Percentiles rank a stretch among this genome's conserved stretches.
These are phyloP conservation scores for Lumbricus terrestris DNA, from an alignment of 2,888 invertebrate species.

Conservation along the genomic window DNA sequence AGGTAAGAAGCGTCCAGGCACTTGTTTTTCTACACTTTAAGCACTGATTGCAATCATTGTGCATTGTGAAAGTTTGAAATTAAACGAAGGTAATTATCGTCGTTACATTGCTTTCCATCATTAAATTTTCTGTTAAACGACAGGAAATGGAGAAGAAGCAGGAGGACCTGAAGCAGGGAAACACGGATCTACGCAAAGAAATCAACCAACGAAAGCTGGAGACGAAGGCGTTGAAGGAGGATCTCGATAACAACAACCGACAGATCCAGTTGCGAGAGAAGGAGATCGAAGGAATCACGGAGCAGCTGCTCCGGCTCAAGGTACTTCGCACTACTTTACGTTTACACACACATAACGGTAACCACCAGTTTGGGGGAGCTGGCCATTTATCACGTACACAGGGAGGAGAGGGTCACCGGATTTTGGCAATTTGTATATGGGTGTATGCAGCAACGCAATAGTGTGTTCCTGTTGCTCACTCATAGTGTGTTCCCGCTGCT, in stretches of 20 bases:
- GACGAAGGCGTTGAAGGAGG: constrained; percentile 54
- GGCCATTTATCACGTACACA: no score
- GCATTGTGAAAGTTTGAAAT: no score
- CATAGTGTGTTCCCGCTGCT: no score
- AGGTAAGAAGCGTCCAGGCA: no score
- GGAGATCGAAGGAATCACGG: constrained; percentile 48
- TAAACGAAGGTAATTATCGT: no score
- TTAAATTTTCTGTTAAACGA: not conserved
- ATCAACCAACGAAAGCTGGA: constrained; percentile 54
- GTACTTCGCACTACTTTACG: constrained; percentile 37
- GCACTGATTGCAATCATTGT: no score
- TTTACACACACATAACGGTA: not conserved
- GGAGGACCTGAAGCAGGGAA: constrained; percentile 53
- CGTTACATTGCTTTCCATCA: no score
- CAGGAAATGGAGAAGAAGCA: constrained; percentile 58
- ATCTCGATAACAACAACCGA: constrained; percentile 47
- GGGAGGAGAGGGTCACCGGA: no score
- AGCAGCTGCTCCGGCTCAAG: constrained; percentile 53
- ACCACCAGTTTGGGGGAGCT: not conserved
- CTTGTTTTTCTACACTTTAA: no score
- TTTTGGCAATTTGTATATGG: no score
- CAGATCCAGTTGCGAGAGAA: constrained; percentile 46
- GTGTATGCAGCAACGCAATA: no score
- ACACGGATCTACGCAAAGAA: constrained; percentile 56
- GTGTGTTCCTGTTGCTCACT: no score